Conservation (phyloP, 2,113 vertebrate species). For the Holacanthus passer region DNA sequence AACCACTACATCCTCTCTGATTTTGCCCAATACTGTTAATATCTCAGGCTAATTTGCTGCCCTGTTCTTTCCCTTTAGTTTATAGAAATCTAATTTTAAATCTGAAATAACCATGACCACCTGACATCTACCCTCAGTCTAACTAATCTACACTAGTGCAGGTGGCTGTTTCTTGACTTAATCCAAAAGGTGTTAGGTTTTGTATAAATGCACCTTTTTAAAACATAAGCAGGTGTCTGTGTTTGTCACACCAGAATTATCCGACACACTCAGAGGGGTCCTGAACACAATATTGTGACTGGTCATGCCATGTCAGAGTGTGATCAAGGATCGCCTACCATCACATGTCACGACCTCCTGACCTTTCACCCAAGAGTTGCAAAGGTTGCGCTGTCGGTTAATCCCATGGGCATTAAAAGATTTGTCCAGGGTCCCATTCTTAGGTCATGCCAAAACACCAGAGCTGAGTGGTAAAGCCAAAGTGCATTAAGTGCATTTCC, state of each 20-base stretch:
- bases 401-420: slow-evolving; percentile 68
- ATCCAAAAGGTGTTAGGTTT: too few relatives aligned
- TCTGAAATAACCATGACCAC: too few relatives aligned
- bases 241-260: slow-evolving; percentile 25
- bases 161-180: too few relatives aligned
- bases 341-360: slow-evolving; percentile 35
- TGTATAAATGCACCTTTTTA: too few relatives aligned
- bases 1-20: too few relatives aligned
- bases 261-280: slow-evolving; percentile 10
- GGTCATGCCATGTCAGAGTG: background rate
- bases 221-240: too few relatives aligned
- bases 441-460: slow-evolving; percentile 16
- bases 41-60: too few relatives aligned
- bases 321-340: slow-evolving; percentile 18
- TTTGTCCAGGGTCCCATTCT: slow-evolving; percentile 53
- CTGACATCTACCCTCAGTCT: too few relatives aligned
- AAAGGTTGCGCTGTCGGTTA: slow-evolving; percentile 40
- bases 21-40: too few relatives aligned
- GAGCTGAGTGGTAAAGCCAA: background rate
- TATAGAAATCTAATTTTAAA: too few relatives aligned
- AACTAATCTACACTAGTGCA: too few relatives aligned
- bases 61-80: too few relatives aligned
- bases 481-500: slow-evolving; percentile 12
- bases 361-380: slow-evolving; percentile 55
- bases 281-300: slow-evolving; percentile 5